Percentiles rank a stretch among this genome's conserved stretches.
These are phyloP conservation scores for Paramisgurnus dabryanus DNA, from an alignment of 2,113 vertebrate species.

Conservation along the genomic window DNA sequence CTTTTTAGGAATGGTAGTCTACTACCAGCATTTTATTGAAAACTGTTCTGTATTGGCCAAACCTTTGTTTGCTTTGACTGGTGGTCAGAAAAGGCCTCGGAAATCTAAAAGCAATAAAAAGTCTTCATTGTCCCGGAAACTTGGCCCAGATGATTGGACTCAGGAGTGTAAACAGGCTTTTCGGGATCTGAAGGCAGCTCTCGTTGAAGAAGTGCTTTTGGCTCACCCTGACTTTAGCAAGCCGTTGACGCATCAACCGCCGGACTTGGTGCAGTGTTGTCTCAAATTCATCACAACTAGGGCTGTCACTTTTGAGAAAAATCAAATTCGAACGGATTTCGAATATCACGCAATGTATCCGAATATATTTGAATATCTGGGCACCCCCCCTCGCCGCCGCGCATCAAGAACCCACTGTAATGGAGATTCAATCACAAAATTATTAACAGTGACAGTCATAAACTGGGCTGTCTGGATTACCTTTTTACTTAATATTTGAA, in stretches of 20 bases:
- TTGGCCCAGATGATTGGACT: neutral
- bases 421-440: no score
- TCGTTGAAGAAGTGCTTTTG: neutral
- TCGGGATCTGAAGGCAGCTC: neutral
- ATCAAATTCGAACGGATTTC: no score
- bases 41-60: neutral
- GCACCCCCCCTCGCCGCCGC: no score
- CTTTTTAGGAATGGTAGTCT: no score
- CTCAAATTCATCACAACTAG: neutral
- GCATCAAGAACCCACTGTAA: no score
- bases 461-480: no score
- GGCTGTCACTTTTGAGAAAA: no score
- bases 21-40: neutral
- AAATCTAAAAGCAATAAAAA: neutral
- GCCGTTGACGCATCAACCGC: neutral
- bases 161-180: neutral
- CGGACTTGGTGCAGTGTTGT: neutral
- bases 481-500: no score
- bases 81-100: neutral
- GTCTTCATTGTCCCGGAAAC: neutral
- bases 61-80: neutral
- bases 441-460: no score
- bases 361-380: no score
- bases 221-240: neutral
- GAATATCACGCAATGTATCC: no score